Conservation (phyloP, 2,797 vertebrate genomes). For the Epinephelus awoara region DNA sequence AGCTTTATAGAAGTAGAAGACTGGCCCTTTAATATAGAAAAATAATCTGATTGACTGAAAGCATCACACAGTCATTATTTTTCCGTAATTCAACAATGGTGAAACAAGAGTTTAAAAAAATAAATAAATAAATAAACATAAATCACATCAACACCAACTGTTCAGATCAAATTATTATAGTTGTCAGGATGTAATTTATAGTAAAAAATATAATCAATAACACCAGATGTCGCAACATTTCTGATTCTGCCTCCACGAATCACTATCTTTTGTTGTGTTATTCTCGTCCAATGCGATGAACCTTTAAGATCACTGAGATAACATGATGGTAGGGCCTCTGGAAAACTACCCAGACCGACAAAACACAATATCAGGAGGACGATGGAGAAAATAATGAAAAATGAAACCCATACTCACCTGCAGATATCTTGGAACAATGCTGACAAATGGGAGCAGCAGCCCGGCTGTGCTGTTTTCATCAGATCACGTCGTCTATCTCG, state of each 20-base stretch:
- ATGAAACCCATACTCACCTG: conserved; percentile 71
- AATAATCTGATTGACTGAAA: not conserved
- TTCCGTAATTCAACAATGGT: not conserved
- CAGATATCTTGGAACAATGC: conserved; percentile 72
- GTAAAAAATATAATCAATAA: not conserved
- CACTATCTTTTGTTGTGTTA: not conserved
- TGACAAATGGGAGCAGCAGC: conserved; percentile 76
- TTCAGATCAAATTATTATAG: not conserved
- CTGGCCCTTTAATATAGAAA: no score
- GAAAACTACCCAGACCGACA: conserved; percentile 51
- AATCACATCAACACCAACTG: not conserved
- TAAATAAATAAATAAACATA: not conserved
- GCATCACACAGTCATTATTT: not conserved
- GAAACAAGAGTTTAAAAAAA: not conserved
- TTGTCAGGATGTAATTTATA: not conserved
- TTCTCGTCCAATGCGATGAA: conserved; percentile 35
- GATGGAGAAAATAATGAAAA: conserved; percentile 74
- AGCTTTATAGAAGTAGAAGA: no score
- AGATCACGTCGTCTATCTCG: conserved; percentile 75
- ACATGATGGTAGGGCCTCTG: conserved; percentile 30
- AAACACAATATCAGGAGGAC: conserved; percentile 59
- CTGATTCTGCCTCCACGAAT: not conserved
- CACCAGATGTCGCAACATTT: conserved; percentile 1
- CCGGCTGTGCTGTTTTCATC: conserved; percentile 70
- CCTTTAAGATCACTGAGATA: conserved; percentile 37